Base-by-base conservation (phyloP, 1,140 invertebrate genomes). In the Drosophila prosaltans region DNA sequence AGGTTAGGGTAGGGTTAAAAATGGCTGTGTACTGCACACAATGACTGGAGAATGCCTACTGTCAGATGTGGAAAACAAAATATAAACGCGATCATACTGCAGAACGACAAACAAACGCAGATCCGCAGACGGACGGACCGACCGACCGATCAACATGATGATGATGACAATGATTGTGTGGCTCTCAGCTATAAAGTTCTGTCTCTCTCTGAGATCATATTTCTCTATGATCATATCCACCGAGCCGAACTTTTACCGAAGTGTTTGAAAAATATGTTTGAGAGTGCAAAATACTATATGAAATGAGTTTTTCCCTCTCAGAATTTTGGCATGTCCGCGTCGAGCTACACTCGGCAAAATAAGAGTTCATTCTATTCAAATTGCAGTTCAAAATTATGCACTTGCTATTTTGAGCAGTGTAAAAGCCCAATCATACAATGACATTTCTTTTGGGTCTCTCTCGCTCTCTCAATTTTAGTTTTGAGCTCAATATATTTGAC, bases 1-100 rank as follows among this genome's bases (percentile, higher is more conserved):
- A 40, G 10, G 36, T 36, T 36, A 36, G 32, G 32, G 10, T 11
- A 32, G 65, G 21, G 48, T 36, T 7, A 48, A 8, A 43, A 41
- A 45, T 28, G 73, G 45, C 45, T 41, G 69, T 63, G 72, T 78
- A 78, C 84, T 80, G 78, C 65, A 74, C 84, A 39, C 80, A 67
- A 69, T 81, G 69, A 68, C 74, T 80, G 78, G 58, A 90, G 84
- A 88, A 81, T 60, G 71, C 69, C 71, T 69, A 88, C 84, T 88
- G 69, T 67, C 60, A 28, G 28, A 65, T 69, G 32, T 69, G 32
- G 32, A 36, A 36, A 6, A 36, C 6, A 45, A 39, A 40, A 60
- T 64, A 65, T 55, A 65, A 30, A 16, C 48, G 76, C 66, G 78
- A 81, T 85, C 78, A 74, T 30, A 57, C 45, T 70, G 74, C 69